Evolutionary conservation across 2,888 invertebrate species (phyloP), one percentile per base, ranked within the genome.

Genomic region (Incurvaria masculella): DNA sequence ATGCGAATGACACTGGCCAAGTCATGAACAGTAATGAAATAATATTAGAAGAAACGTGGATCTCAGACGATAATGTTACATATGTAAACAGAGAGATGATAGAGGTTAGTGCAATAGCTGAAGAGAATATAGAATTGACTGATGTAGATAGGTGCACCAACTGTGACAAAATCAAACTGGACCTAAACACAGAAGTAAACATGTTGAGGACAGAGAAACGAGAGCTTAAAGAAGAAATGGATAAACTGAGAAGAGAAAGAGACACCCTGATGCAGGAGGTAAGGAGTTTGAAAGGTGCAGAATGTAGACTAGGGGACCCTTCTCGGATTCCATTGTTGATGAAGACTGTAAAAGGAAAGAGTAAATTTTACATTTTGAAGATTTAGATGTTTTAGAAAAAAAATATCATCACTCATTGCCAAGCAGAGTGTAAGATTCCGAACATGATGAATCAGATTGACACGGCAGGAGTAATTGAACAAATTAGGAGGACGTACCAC

Each of bases 181-280:
- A 48, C 18, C 45, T 67, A 4, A 60, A 62, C 4, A 65, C 66
- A 45, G 63, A 67, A 44, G 45, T 68, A n/a, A 61, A 62, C 1
- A 64, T 65, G n/a, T 54, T 68, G 14, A 59, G 63, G 4, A 63
- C 64, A 2, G 68, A 68, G 43, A 61, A 62, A 20, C 59, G 56
- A 2, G 65, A 65, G 49, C 49, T 68, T 3, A 58, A 58, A 47
- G 63, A 62, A 10, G 68, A 68, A 53, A 66, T 65, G 18, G 66
- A 65, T 47, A 60, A 64, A 58, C 52, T 68, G 5, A 66, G 65
- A 44, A 53, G 66, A 17, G 66, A 68, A 41, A 63, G 64, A 42
- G 63, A 63, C 45, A 11, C 11, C 11, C 33, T 33, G 33, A 8
- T 6, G 33, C 33, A 14, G 33, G 33, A 33, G 33, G 33, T 33